A percentile compares a stretch with the other conserved stretches of the same genome.
phyloP scores from a whole-genome alignment of 2,888 invertebrate species.

The Noctua comes region DNA sequence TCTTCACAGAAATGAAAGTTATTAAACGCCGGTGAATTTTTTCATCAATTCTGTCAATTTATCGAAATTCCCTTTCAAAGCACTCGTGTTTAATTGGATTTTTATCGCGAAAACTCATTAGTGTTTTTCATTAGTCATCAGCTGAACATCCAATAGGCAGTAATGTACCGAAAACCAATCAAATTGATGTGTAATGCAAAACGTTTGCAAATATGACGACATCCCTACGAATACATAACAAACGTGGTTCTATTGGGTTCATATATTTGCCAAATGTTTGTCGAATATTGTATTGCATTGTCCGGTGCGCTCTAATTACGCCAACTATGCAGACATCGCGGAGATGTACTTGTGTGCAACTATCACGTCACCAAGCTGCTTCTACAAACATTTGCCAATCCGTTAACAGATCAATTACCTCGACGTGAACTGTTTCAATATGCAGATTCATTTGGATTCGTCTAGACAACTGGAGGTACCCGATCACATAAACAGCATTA shows the following conservation, averaged over 20 bases:
- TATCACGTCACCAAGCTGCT: constrained; percentile 25
- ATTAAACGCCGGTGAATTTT: constrained; percentile 53
- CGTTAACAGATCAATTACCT: constrained; percentile 53
- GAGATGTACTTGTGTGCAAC: constrained; percentile 6
- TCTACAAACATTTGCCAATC: constrained; percentile 47
- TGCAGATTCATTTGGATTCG: constrained; percentile 47
- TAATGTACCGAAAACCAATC: constrained; percentile 44
- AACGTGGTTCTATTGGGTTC: constrained; percentile 52
- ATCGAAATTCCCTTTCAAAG: constrained; percentile 48
- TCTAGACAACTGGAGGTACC: constrained; percentile 37
- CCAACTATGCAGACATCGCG: constrained; percentile 19
- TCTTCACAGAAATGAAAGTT: constrained; percentile 55
- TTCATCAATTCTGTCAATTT: constrained; percentile 56
- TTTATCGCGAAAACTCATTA: constrained; percentile 53
- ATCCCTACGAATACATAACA: constrained; percentile 69
- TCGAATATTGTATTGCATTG: constrained; percentile 50
- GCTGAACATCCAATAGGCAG: constrained; percentile 23
- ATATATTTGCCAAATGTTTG: constrained; percentile 51
- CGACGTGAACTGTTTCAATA: constrained; percentile 48
- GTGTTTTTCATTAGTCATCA: constrained; percentile 34
- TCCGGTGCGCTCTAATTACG: constrained; percentile 34
- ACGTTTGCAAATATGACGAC: constrained; percentile 67
- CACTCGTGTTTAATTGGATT: constrained; percentile 54
- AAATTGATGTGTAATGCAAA: constrained; percentile 72
- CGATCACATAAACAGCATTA: constrained; percentile 41